Evolutionary conservation across 2,113 vertebrate species (phyloP), one percentile per base, ranked within the genome.

Genomic region (human (Homo sapiens)): DNA sequence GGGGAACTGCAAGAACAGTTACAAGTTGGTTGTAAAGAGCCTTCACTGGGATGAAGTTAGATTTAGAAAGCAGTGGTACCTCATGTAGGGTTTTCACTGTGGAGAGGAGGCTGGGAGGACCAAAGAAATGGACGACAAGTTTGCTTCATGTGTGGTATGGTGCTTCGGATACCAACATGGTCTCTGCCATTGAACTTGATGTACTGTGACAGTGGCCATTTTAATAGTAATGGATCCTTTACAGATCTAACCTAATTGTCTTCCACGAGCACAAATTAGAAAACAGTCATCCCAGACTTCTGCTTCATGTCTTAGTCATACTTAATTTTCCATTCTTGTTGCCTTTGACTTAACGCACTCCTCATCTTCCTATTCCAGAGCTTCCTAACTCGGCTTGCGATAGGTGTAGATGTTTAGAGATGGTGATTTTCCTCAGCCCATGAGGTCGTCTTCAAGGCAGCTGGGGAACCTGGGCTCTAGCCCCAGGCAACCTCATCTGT

Each of bases 121-220:
- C 11, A 55, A 38, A 94, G 93, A 55, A 89, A 13, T 5, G 4
- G 12, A 14, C 22, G 48, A 73, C 11, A 17, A 16, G 0, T 48
- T 12, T 20, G 32, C 5, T n/a, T n/a, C 78, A 0, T 27, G 0
- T 12, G 52, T n/a, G 18, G 52, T n/a, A 18, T 66, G 27, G n/a
- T 93, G 52, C 50, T 70, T 32, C 25, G 3, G 12, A 18, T 70
- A 23, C n/a, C 43, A 73, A 4, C 92, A 8, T 7, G 11, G 13
- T 30, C 40, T 64, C 38, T 76, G 75, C 40, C 48, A 5, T 23
- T 75, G 73, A 72, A 52, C 27, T 25, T 12, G 32, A 66, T 78
- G 17, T 22, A 18, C 18, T 55, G 0, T 45, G 38, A 27, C 25
- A 55, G 57, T 32, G 38, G 14, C 76, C 8, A 1, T 50, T 50